Conservation (phyloP, 2,797 vertebrate genomes). For the Hyperoplus lanceolatus region DNA sequence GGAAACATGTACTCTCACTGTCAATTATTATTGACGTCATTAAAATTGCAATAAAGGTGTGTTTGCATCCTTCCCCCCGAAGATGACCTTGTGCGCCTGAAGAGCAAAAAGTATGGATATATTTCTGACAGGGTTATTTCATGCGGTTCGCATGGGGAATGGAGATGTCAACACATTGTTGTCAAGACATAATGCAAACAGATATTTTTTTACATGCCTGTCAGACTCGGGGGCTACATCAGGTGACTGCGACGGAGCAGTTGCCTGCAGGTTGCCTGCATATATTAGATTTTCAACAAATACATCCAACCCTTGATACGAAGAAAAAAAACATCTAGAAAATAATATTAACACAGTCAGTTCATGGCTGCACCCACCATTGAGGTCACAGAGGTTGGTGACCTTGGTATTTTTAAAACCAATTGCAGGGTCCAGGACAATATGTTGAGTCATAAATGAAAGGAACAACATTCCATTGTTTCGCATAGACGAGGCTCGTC, state of each 20-base stretch:
- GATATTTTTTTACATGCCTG: slow-evolving; percentile 81
- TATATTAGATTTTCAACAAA: slow-evolving; percentile 66
- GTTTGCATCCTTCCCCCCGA: slow-evolving; percentile 51
- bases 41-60: slow-evolving; percentile 49
- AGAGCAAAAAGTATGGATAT: slow-evolving; percentile 73
- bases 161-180: slow-evolving; percentile 77
- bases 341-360: not conserved
- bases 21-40: slow-evolving; percentile 46
- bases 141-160: slow-evolving; percentile 75
- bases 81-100: slow-evolving; percentile 69
- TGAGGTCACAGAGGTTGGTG: too few relatives aligned
- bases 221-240: slow-evolving; percentile 64
- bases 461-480: slow-evolving; percentile 9
- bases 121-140: slow-evolving; percentile 83
- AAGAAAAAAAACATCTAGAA: slow-evolving; percentile 11
- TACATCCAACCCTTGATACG: slow-evolving; percentile 15
- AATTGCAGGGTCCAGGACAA: slow-evolving; percentile 16
- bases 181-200: slow-evolving; percentile 82
- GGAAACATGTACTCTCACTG: slow-evolving; percentile 11
- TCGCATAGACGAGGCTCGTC: not conserved
- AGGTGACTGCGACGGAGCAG: slow-evolving; percentile 48
- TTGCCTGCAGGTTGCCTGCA: slow-evolving; percentile 62
- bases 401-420: too few relatives aligned
- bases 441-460: slow-evolving; percentile 39
- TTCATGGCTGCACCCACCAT: too few relatives aligned